A percentile compares a stretch with the other conserved stretches of the same genome.
Conservation (phyloP, 2,113 vertebrate genomes). For the Axis porcinus region DNA sequence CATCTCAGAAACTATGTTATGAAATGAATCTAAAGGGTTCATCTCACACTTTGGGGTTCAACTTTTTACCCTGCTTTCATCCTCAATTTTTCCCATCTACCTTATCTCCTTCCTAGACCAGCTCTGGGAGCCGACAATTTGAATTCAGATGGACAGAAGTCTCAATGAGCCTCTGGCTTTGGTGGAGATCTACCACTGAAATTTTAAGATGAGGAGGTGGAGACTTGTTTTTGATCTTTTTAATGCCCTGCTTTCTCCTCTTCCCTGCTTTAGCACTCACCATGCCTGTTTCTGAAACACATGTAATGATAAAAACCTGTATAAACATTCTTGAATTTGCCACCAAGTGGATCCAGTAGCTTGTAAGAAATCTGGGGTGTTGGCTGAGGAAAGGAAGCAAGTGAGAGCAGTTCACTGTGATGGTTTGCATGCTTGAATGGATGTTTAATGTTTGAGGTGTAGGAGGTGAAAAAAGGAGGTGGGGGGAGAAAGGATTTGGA, state of each 20-base stretch:
- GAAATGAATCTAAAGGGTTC: background rate
- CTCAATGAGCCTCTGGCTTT: background rate
- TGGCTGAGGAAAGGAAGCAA: background rate
- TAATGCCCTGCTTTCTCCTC: constrained; percentile 25
- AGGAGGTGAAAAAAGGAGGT: background rate
- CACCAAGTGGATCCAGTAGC: constrained; percentile 38
- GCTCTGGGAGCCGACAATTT: background rate
- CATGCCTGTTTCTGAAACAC: constrained; percentile 51
- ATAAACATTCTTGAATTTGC: constrained; percentile 50
- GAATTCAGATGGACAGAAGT: constrained; percentile 18
- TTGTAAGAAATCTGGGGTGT: background rate
- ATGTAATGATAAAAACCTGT: constrained; percentile 57
- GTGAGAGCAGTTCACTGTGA: background rate
- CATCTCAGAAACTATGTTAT: background rate
- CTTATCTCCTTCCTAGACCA: background rate
- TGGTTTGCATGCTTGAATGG: background rate
- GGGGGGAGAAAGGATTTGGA: background rate
- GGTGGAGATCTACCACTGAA: background rate
- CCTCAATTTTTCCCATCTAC: background rate
- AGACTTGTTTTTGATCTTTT: constrained; percentile 41
- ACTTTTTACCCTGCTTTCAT: background rate
- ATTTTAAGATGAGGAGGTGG: background rate
- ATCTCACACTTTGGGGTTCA: background rate
- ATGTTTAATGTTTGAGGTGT: background rate
- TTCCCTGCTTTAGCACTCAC: background rate